Percentiles rank a stretch among this genome's conserved stretches.
Evolutionary conservation across 2,888 invertebrate species (phyloP).

Genomic region (Tenodera sinensis): DNA sequence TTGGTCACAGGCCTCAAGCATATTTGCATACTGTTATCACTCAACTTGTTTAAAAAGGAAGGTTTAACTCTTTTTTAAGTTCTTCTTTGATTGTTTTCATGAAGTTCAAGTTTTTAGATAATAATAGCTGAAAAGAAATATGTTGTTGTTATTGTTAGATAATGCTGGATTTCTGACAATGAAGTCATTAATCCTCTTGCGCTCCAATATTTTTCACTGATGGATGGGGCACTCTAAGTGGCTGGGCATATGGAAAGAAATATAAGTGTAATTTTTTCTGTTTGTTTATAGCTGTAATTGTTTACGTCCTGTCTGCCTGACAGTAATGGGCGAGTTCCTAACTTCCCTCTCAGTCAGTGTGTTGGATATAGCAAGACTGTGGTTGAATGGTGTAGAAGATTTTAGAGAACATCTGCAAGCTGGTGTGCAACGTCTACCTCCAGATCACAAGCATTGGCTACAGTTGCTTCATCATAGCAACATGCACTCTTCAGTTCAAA

Average conservation of each 20-base stretch:
- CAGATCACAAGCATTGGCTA: not conserved
- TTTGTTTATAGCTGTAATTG: not conserved
- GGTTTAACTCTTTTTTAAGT: too few species aligned
- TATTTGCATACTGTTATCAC: too few species aligned
- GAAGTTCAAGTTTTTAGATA: too few species aligned
- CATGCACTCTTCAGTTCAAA: not conserved
- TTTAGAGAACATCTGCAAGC: not conserved
- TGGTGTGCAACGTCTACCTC: slow-evolving; percentile 1
- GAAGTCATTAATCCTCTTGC: too few species aligned
- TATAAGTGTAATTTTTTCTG: not conserved
- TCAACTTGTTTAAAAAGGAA: too few species aligned
- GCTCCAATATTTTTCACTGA: too few species aligned
- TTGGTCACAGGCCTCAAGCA: too few species aligned
- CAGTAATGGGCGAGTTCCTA: not conserved
- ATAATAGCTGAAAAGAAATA: too few species aligned
- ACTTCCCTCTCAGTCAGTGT: not conserved
- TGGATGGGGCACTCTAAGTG: too few species aligned
- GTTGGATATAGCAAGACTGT: not conserved
- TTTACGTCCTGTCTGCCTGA: not conserved
- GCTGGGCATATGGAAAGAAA: too few species aligned
- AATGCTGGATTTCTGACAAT: too few species aligned
- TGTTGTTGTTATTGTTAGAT: too few species aligned
- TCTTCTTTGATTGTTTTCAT: not conserved
- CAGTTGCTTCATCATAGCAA: not conserved
- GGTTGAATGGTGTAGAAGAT: not conserved